Evolutionary conservation across 2,113 vertebrate genomes (phyloP).

Genomic region (Platanista minor): DNA sequence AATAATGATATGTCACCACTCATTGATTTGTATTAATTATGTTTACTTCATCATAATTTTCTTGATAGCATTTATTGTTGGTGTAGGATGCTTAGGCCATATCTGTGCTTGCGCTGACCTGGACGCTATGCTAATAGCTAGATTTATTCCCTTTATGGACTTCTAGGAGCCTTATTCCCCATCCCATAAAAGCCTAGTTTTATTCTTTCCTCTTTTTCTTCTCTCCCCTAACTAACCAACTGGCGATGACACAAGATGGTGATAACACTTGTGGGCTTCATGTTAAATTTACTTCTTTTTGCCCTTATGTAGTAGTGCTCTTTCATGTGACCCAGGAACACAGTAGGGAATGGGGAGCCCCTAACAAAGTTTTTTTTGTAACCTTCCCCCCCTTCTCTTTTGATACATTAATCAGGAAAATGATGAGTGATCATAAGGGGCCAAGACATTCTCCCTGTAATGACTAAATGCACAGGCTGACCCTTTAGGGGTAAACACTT

Average conservation of each 20-base stretch:
- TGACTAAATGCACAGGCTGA: neutral
- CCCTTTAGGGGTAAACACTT: neutral
- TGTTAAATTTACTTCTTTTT: neutral
- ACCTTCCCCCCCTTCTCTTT: neutral
- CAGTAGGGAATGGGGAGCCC: neutral
- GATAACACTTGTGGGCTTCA: neutral
- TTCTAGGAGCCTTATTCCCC: neutral
- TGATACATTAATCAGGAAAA: conserved; percentile 26
- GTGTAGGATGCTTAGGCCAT: neutral
- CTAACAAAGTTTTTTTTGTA: neutral
- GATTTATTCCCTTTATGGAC: neutral
- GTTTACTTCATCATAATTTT: neutral
- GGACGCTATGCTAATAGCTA: neutral
- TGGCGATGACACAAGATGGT: neutral
- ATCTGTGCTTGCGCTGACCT: neutral
- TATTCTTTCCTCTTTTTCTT: neutral
- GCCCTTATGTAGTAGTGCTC: neutral
- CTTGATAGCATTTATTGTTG: neutral
- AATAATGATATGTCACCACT: too few relatives aligned
- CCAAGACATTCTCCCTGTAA: neutral
- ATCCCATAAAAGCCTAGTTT: neutral
- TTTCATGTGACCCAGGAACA: neutral
- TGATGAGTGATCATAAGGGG: neutral
- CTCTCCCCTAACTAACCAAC: neutral
- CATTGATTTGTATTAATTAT: neutral